Percentiles rank a stretch among this genome's conserved stretches.
These are phyloP conservation scores for Akabosia matsudoensis DNA, from an alignment of 1,140 invertebrate species.

Conservation along the genomic window DNA sequence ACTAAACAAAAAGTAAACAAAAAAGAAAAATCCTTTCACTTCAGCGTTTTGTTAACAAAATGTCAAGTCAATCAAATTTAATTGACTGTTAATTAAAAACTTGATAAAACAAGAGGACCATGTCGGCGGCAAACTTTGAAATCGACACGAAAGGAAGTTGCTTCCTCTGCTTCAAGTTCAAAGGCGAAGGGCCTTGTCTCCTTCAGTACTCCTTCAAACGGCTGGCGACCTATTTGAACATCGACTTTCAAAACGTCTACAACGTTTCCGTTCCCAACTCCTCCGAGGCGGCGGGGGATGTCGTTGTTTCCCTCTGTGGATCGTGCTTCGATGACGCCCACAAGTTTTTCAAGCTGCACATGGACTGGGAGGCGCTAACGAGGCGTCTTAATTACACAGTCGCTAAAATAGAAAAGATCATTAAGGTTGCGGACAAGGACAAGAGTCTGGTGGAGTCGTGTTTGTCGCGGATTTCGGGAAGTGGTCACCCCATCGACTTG, in stretches of 20 bases:
- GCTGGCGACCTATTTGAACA: background rate
- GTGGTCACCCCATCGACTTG: background rate
- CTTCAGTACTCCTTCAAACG: background rate
- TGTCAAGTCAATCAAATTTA: too few species aligned
- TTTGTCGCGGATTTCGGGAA: background rate
- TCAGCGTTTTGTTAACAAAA: too few species aligned
- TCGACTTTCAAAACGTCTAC: background rate
- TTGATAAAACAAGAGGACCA: too few species aligned
- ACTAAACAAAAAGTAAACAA: too few species aligned
- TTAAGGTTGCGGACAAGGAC: background rate
- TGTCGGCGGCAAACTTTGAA: background rate
- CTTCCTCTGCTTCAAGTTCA: background rate
- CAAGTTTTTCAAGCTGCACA: background rate
- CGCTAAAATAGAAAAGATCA: background rate
- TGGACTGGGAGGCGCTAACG: background rate
- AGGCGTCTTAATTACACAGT: background rate
- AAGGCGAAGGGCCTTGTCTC: background rate
- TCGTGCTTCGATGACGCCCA: background rate
- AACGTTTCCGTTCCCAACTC: background rate
- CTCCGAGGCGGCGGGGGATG: background rate
- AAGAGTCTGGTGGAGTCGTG: background rate
- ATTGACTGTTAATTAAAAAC: too few species aligned
- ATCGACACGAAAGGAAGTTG: background rate
- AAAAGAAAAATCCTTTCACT: too few species aligned
- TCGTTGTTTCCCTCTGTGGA: background rate